Evolutionary conservation across 2,113 vertebrate species (phyloP), one percentile per base, ranked within the genome.

Genomic region (Girardinichthys multiradiatus): DNA sequence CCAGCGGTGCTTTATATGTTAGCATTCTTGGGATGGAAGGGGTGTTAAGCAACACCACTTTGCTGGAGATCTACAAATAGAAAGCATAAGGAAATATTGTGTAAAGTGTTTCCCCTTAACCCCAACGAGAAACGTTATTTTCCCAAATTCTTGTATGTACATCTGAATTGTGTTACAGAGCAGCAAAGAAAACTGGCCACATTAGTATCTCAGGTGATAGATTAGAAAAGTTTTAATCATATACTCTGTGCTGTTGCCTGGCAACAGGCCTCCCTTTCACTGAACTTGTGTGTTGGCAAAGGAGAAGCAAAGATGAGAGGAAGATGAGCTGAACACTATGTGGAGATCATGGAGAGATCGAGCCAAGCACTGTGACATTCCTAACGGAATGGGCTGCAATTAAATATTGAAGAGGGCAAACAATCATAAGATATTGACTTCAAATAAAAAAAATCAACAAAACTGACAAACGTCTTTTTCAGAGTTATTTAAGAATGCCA

Each of bases 141-240:
- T 10, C 6, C 19, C 17, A 54, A 17, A 11, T 54, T 17, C 3
- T 21, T 54, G 24, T n/a, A 11, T 54, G 71, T 67, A 30, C 81
- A 72, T 81, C 79, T 76, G 80, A 78, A 81, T 77, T 86, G 81
- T 79, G 90, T 68, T 66, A 68, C 76, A 71, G 78, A 82, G 81
- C 86, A 86, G 86, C 86, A 88, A 84, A 86, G 83, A 82, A 75
- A 83, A 80, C 64, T 68, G 86, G 73, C 80, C 79, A 80, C 86
- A 80, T 90, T 88, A 82, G 81, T 87, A 88, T 91, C 81, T 87
- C 88, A 84, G 86, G 86, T 92, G 89, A 93, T 87, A 89, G 86
- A 88, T 93, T 91, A 85, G 87, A 91, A 92, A 93, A 92, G 87
- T 92, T 93, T 93, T 89, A 90, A 92, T 93, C 92, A 92, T 87